Conservation (phyloP, 1,140 invertebrate genomes). For the Anadara kagoshimensis region DNA sequence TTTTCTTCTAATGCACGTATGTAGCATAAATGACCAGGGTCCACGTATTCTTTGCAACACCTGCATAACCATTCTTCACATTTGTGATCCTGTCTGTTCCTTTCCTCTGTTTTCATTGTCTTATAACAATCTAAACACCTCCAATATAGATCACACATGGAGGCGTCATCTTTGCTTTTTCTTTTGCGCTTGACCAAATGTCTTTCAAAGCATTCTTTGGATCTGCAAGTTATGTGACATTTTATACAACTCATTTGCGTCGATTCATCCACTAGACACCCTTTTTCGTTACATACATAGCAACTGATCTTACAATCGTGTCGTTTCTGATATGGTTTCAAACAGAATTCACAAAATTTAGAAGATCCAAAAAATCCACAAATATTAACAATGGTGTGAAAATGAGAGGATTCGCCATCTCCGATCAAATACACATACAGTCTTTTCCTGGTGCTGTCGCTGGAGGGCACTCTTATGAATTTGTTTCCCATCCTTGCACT, state of each 20-base stretch:
- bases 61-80: constrained; percentile 28
- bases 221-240: constrained; percentile 24
- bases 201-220: constrained; percentile 11
- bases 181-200: background rate
- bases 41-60: constrained; percentile 11
- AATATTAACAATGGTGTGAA: constrained; percentile 17
- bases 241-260: background rate
- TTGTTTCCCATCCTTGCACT: constrained; percentile 17
- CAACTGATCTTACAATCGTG: too few relatives aligned
- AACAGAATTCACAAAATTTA: constrained; percentile 23
- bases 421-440: constrained; percentile 18
- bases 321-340: constrained; percentile 14
- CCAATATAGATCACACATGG: constrained; percentile 26
- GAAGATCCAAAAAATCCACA: constrained; percentile 14
- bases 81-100: constrained; percentile 18
- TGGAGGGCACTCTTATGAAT: constrained; percentile 7
- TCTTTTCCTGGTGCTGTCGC: constrained; percentile 7
- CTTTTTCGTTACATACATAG: too few relatives aligned
- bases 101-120: constrained; percentile 6
- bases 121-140: constrained; percentile 25
- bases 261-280: too few relatives aligned
- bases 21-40: constrained; percentile 22
- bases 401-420: constrained; percentile 1
- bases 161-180: background rate
- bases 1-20: background rate